Evolutionary conservation across 2,797 vertebrate genomes (phyloP).

Genomic region (Helarctos malayanus): DNA sequence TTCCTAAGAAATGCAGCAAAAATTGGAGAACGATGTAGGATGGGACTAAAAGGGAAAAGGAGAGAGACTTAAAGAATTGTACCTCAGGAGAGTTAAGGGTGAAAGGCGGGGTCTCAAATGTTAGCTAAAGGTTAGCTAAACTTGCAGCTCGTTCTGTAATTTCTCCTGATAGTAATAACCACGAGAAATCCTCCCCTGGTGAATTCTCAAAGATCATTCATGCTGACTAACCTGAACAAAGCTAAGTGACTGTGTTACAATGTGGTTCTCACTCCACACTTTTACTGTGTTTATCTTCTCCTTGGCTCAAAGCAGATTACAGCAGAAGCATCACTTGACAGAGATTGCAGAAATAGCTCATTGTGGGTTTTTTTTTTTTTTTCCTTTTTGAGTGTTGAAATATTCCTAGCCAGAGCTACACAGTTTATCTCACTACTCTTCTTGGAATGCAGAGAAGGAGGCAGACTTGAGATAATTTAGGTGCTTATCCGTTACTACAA

Average conservation of each 20-base stretch:
- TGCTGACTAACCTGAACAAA: neutral
- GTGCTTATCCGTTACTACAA: neutral
- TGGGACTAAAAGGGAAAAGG: neutral
- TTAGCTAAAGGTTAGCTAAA: neutral
- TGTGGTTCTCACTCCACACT: neutral
- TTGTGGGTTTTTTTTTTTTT: neutral
- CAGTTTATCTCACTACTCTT: neutral
- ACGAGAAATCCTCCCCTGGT: neutral
- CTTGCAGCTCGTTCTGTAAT: neutral
- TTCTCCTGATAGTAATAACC: neutral
- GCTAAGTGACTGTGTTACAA: neutral
- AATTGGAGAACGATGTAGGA: neutral
- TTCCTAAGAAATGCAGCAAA: neutral
- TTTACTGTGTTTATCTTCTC: neutral
- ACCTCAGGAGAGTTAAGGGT: neutral
- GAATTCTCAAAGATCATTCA: neutral
- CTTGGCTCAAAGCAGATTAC: slow-evolving; percentile 1
- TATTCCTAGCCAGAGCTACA: neutral
- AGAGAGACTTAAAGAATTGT: neutral
- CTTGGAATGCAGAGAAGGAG: slow-evolving; percentile 6
- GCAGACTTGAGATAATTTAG: neutral
- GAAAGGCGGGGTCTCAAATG: neutral
- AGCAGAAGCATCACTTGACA: neutral
- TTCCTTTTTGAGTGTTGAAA: neutral
- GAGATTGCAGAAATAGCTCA: neutral